These are phyloP conservation scores for Drepana falcataria DNA, from an alignment of 2,888 invertebrate genomes.

Conservation along the genomic window DNA sequence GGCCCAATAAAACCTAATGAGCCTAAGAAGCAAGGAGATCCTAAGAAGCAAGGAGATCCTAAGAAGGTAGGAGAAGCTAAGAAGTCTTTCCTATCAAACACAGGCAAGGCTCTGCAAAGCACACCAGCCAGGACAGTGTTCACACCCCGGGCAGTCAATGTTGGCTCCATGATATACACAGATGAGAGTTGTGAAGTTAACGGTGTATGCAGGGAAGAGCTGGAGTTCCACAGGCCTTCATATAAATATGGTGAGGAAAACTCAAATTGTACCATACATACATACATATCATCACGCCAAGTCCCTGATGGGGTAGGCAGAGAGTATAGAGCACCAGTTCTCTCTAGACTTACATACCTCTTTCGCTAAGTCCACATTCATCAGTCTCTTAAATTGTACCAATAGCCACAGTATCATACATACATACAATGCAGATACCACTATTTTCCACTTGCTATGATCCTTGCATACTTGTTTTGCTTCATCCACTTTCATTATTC, in stretches of 20 bases:
- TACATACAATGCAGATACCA: too few relatives aligned
- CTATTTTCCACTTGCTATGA: too few relatives aligned
- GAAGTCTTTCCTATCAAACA: constrained; percentile 60
- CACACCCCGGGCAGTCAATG: constrained; percentile 52
- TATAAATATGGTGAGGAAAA: constrained; percentile 42
- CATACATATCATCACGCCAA: too few relatives aligned
- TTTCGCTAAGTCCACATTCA: too few relatives aligned
- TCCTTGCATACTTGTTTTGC: too few relatives aligned
- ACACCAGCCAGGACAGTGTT: constrained; percentile 55
- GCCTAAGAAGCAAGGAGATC: constrained; percentile 49
- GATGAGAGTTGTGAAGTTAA: constrained; percentile 38
- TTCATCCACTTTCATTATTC: too few relatives aligned
- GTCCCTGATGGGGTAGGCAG: too few relatives aligned
- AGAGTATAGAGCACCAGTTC: too few relatives aligned
- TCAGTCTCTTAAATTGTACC: too few relatives aligned
- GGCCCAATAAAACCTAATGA: constrained; percentile 61
- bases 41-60: constrained; percentile 34
- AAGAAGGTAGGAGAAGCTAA: constrained; percentile 34
- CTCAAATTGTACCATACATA: too few relatives aligned
- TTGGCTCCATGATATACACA: constrained; percentile 55
- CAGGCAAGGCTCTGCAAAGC: constrained; percentile 54
- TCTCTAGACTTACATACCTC: too few relatives aligned
- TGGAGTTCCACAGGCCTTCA: constrained; percentile 57
- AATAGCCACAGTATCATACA: too few relatives aligned
- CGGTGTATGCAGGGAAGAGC: constrained; percentile 37